Percentiles rank a stretch among this genome's conserved stretches.
Evolutionary conservation across 2,113 vertebrate genomes (phyloP).

Genomic region (Chloropsis cyanopogon): DNA sequence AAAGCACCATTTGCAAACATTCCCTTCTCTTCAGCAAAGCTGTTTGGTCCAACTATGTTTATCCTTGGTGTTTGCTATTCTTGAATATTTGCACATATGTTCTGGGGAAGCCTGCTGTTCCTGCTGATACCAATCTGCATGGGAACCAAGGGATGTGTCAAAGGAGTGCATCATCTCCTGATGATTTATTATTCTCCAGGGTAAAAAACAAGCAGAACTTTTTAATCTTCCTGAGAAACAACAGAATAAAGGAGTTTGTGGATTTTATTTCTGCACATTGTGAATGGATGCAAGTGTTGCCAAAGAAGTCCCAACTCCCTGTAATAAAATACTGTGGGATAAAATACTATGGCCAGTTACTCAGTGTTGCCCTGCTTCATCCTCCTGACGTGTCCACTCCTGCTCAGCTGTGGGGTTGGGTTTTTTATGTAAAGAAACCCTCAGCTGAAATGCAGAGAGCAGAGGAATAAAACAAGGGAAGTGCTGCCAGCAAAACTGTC

Average conservation of each 20-base stretch:
- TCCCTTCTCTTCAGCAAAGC: background rate
- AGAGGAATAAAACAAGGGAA: background rate
- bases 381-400: background rate
- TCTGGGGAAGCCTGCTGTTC: constrained; percentile 61
- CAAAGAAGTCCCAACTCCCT: background rate
- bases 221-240: background rate
- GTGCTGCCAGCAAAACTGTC: background rate
- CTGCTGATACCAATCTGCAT: background rate
- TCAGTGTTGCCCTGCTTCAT: background rate
- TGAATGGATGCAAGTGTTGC: background rate
- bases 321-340: background rate
- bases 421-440: background rate
- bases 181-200: background rate
- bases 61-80: constrained; percentile 56
- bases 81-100: constrained; percentile 62
- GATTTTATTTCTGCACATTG: background rate
- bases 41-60: constrained; percentile 19
- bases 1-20: constrained; percentile 16
- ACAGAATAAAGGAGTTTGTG: background rate
- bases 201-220: background rate
- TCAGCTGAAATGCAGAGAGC: background rate
- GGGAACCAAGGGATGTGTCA: background rate
- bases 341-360: background rate
- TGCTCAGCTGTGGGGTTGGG: background rate
- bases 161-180: background rate